Percentiles rank a stretch among this genome's conserved stretches.
Evolutionary conservation across 1,140 invertebrate species (phyloP).

Genomic region (Nomia melanderi): DNA sequence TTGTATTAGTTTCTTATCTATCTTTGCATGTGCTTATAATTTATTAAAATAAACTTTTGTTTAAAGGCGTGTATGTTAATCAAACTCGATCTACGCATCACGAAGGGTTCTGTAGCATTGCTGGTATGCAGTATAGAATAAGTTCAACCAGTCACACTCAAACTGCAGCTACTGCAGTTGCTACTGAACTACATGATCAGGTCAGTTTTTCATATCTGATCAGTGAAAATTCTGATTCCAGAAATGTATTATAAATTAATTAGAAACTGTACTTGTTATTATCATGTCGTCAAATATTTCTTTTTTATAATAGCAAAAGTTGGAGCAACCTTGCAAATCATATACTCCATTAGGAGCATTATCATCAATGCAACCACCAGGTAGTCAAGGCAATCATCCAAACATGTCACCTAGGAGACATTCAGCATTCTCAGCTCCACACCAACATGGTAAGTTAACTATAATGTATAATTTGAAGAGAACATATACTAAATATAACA

Average conservation of each 20-base stretch:
- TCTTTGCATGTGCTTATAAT: not conserved
- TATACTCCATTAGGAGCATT: constrained; percentile 92
- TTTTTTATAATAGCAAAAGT: constrained; percentile 66
- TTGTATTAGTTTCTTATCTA: constrained; percentile 22
- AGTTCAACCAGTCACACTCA: constrained; percentile 88
- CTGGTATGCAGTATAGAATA: constrained; percentile 91
- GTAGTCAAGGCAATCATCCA: constrained; percentile 80
- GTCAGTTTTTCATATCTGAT: constrained; percentile 66
- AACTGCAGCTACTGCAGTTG: constrained; percentile 88
- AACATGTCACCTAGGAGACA: constrained; percentile 80
- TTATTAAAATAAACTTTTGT: constrained; percentile 27
- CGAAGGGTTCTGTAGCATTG: constrained; percentile 90
- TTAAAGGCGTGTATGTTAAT: constrained; percentile 87
- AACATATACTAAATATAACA: not conserved
- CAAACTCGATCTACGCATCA: constrained; percentile 88
- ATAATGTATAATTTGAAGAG: not conserved
- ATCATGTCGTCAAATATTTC: not conserved
- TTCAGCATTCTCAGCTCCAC: constrained; percentile 79
- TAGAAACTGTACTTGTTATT: not conserved
- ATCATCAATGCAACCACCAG: constrained; percentile 92
- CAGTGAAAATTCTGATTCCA: constrained; percentile 17
- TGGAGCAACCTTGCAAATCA: constrained; percentile 82
- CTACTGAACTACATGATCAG: constrained; percentile 83
- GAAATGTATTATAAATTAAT: constrained; percentile 14
- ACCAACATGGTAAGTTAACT: constrained; percentile 78